Base-by-base conservation (phyloP, 2,113 vertebrate genomes). In the Smithornis capensis region DNA sequence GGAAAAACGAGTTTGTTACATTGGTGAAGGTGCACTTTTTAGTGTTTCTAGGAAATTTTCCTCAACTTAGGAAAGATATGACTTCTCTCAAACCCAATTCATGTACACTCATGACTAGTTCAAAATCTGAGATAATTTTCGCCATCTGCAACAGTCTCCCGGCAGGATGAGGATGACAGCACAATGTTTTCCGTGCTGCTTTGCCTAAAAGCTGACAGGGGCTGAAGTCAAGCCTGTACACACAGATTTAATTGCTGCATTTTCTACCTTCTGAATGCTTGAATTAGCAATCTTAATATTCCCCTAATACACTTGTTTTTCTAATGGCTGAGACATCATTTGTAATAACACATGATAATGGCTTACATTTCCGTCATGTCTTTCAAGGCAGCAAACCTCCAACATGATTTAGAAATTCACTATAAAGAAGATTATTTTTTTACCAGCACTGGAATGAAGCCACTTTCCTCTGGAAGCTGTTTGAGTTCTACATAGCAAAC, bases 241-340 rank as follows among this genome's bases (percentile, higher is more conserved):
- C 38, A 59, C 12, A 64, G 75, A 79, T 67, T 91, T 94, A 90
- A 95, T 91, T 96, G 87, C 68, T 42, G 55, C 50, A 73, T 94
- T 95, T 95, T 57, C 91, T 50, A 93, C 92, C 78, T 94, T 77
- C 63, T 77, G 75, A 92, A 92, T 86, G 87, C 93, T 90, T 93
- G 90, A 96, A 94, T 95, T 95, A 90, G 44, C 87, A 93, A 71
- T 83, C 75, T 86, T 96, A 86, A 92, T 88, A 90, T 86, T 91
- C 44, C n/a, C 64, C 60, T 92, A 95, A 96, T 80, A 93, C 74
- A 70, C 69, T 96, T 96, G 84, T 6, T 53, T 78, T 92, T 70
- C 78, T 83, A 94, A 93, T 92, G 85, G 71, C 73, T 81, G 88
- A 91, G 77, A 74, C 85, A 86, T 93, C 75, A 90, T 81, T 92